Conservation (phyloP, 2,113 vertebrate genomes). For the Pungitius pungitius region DNA sequence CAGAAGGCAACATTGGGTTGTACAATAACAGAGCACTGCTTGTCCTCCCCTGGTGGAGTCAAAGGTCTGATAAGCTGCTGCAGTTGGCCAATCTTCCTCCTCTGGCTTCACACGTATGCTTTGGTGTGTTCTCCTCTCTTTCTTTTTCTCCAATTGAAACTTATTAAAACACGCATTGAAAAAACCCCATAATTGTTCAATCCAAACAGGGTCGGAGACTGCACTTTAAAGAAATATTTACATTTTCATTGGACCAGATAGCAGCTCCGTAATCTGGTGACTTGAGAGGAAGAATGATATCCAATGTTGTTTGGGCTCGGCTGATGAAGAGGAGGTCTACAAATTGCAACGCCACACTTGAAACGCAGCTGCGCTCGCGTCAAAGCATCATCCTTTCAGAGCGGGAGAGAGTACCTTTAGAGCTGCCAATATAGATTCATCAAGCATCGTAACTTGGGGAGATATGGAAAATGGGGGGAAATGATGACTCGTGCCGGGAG, state of each 20-base stretch:
- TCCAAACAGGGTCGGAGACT: not conserved
- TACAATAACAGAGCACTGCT: not conserved
- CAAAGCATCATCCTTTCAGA: conserved; percentile 22
- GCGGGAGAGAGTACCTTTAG: conserved; percentile 1
- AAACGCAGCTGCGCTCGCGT: not conserved
- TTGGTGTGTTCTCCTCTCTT: not conserved
- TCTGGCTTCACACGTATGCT: not conserved
- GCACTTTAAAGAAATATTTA: not conserved
- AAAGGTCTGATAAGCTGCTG: not conserved
- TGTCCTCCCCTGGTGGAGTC: not conserved
- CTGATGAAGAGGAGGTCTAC: not conserved
- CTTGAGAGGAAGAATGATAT: not conserved
- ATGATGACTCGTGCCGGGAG: conserved; percentile 15
- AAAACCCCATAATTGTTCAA: not conserved
- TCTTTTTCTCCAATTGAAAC: not conserved
- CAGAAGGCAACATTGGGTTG: not conserved
- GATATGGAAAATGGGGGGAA: conserved; percentile 32
- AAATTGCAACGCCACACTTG: not conserved
- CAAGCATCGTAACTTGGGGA: conserved; percentile 18
- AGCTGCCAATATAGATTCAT: conserved; percentile 7
- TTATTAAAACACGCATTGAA: not conserved
- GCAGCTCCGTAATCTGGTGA: not conserved
- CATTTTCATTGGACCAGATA: not conserved
- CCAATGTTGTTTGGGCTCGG: not conserved
- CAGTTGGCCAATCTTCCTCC: not conserved